Conservation (phyloP, 1,140 invertebrate genomes). For the Megalopta genalis region DNA sequence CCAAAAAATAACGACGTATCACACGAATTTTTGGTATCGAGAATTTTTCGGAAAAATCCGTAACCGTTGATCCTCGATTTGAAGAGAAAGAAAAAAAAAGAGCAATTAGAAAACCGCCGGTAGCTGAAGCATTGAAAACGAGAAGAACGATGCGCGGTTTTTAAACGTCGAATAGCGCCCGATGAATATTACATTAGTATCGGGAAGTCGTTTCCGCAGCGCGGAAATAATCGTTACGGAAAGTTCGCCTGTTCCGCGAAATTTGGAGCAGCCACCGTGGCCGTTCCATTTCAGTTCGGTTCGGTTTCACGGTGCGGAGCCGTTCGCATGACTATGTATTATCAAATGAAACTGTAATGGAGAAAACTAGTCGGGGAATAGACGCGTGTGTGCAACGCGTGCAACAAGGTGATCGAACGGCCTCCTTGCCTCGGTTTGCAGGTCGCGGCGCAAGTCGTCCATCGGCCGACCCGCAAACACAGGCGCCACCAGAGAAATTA, state of each 20-base stretch:
- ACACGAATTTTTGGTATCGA: too few species aligned
- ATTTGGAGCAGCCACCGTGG: slow-evolving; percentile 29
- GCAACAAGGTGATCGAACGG: slow-evolving; percentile 59
- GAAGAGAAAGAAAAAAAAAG: too few species aligned
- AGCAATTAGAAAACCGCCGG: too few species aligned
- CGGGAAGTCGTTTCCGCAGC: neutral
- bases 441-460: slow-evolving; percentile 57
- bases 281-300: slow-evolving; percentile 34
- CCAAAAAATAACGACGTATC: too few species aligned
- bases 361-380: slow-evolving; percentile 25
- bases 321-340: slow-evolving; percentile 1
- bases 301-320: neutral
- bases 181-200: too few species aligned
- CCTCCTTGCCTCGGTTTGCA: slow-evolving; percentile 59
- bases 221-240: slow-evolving; percentile 7
- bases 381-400: slow-evolving; percentile 23
- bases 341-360: slow-evolving; percentile 36
- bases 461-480: slow-evolving; percentile 47
- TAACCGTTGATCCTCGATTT: too few species aligned
- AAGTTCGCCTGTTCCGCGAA: neutral
- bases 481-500: slow-evolving; percentile 66
- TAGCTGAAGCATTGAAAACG: too few species aligned
- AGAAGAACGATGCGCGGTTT: too few species aligned
- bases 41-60: too few species aligned
- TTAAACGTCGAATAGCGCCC: too few species aligned